These are phyloP conservation scores for Rhegmatorhina hoffmannsi DNA, from an alignment of 2,113 vertebrate genomes.

Conservation along the genomic window DNA sequence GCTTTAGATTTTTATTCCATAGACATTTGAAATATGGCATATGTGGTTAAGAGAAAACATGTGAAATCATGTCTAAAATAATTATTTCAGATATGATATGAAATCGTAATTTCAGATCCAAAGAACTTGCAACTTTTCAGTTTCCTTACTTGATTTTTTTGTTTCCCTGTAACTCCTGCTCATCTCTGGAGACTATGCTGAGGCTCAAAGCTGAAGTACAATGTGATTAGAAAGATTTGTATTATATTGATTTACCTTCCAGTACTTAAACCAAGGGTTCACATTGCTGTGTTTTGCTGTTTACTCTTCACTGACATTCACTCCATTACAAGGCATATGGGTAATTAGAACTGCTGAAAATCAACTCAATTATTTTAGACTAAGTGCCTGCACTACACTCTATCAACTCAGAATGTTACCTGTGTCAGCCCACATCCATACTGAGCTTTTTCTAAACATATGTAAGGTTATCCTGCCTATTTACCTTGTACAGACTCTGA, in stretches of 20 bases:
- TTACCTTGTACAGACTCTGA: neutral
- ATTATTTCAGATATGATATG: neutral
- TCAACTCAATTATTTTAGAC: neutral
- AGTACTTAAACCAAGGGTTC: neutral
- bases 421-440: neutral
- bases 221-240: constrained; percentile 20
- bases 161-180: neutral
- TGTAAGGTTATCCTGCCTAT: neutral
- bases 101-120: neutral
- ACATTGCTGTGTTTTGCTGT: neutral
- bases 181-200: neutral
- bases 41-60: neutral
- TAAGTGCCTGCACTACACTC: neutral
- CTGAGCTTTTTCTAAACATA: neutral
- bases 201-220: neutral
- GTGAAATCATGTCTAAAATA: neutral
- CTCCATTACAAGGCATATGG: neutral
- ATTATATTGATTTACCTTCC: constrained; percentile 27
- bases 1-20: neutral
- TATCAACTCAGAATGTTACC: neutral
- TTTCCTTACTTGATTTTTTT: neutral
- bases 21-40: neutral
- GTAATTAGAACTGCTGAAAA: constrained; percentile 18
- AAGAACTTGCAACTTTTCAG: neutral
- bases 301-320: neutral